Evolutionary conservation across 2,797 vertebrate genomes (phyloP), one percentile per base, ranked within the genome.

Genomic region (Cossypha niveicapilla): DNA sequence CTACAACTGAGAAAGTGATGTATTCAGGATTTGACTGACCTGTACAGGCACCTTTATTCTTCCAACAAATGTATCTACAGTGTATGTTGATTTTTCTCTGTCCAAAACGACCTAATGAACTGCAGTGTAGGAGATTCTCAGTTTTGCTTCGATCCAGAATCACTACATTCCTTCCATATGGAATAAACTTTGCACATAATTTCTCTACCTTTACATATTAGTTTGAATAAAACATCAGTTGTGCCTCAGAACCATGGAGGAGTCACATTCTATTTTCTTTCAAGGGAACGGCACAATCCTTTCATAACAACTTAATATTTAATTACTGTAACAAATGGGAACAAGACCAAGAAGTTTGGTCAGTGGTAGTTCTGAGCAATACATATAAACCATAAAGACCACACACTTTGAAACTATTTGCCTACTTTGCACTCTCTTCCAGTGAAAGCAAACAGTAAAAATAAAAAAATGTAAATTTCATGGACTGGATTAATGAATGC

Each of bases 361-460:
- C 73, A 91, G 82, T 30, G 13, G 86, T 91, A 81, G 74, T 82
- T 94, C 65, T 72, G 74, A 94, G 88, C 72, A 94, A 82, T 65
- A 90, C 62, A 66, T 51, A 73, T 90, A 95, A 95, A 92, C 92
- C 90, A 91, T 86, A 78, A 74, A 88, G 94, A 83, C 96, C 96
- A 96, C 94, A 94, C 95, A 94, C 86, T 96, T 92, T 28, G 75
- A 95, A 94, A 94, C 51, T 93, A 94, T 95, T 93, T 95, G 81
- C 81, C 88, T 92, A 77, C 88, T 92, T 95, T 89, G 86, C 86
- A 87, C 84, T 91, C 84, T 87, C 78, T 83, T 93, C 81, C 89
- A 95, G 75, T 62, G 72, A 96, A 96, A 94, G 95, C 84, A 96
- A 96, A 96, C 86, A 95, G 84, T 82, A 87, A 92, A 95, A 94